Conservation (phyloP, 1,140 invertebrate species). For the Ephestia elutella region DNA sequence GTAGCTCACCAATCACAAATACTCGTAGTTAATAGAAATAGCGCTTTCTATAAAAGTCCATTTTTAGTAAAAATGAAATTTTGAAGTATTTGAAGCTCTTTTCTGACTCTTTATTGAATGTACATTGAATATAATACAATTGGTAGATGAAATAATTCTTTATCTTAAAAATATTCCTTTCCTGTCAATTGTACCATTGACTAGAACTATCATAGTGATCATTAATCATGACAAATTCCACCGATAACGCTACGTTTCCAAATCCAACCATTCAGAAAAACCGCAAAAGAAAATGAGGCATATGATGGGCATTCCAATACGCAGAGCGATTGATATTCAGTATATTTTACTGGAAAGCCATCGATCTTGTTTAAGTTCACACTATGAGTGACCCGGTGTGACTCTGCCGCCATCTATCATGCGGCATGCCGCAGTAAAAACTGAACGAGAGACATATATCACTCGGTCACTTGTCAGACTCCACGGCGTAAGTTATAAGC, state of each 20-base stretch:
- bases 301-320: not conserved
- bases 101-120: too few relatives aligned
- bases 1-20: too few relatives aligned
- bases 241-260: not conserved
- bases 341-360: not conserved
- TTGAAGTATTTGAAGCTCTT: too few relatives aligned
- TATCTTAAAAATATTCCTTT: too few relatives aligned
- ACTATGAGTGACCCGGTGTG: slow-evolving; percentile 2
- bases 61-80: too few relatives aligned
- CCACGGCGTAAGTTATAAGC: not conserved
- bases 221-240: too few relatives aligned
- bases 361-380: slow-evolving; percentile 1
- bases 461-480: not conserved
- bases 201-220: too few relatives aligned
- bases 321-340: not conserved
- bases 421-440: not conserved
- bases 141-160: too few relatives aligned
- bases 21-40: too few relatives aligned
- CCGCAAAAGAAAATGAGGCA: not conserved
- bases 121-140: too few relatives aligned
- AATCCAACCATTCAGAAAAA: not conserved
- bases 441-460: slow-evolving; percentile 4
- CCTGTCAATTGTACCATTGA: too few relatives aligned
- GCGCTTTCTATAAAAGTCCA: too few relatives aligned
- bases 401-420: not conserved